Evolutionary conservation across 2,888 invertebrate species (phyloP).

Genomic region (Geophilus truncorum): DNA sequence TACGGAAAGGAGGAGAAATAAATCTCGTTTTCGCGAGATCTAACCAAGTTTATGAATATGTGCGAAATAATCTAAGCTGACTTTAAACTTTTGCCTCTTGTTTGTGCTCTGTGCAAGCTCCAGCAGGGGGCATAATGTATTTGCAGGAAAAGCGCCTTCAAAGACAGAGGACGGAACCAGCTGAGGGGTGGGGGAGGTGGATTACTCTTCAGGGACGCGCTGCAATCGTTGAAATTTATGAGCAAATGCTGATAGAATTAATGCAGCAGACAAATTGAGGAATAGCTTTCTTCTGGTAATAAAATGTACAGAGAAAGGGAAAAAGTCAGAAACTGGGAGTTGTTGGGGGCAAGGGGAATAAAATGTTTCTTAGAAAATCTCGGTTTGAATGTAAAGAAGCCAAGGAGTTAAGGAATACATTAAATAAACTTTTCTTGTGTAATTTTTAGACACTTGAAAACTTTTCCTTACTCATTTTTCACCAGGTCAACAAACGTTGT

Average conservation of each 20-base stretch:
- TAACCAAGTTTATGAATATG: neutral
- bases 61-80: neutral
- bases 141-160: neutral
- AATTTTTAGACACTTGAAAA: too few species aligned
- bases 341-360: neutral
- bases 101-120: neutral
- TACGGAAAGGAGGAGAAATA: neutral
- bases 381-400: neutral
- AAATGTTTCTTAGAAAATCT: neutral
- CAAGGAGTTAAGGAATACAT: too few species aligned
- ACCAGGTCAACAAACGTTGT: too few species aligned
- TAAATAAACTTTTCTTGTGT: too few species aligned
- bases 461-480: too few species aligned
- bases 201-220: neutral
- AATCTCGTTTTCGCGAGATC: neutral
- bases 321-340: neutral
- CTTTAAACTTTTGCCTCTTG: constrained; percentile 2
- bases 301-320: neutral
- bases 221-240: constrained; percentile 12
- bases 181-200: neutral
- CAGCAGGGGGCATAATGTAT: neutral
- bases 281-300: constrained; percentile 15
- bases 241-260: constrained; percentile 15
- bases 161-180: neutral
- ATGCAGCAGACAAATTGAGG: constrained; percentile 20